phyloP scores from a whole-genome alignment of 1,140 invertebrate species.

The Berghia stephanieae region DNA sequence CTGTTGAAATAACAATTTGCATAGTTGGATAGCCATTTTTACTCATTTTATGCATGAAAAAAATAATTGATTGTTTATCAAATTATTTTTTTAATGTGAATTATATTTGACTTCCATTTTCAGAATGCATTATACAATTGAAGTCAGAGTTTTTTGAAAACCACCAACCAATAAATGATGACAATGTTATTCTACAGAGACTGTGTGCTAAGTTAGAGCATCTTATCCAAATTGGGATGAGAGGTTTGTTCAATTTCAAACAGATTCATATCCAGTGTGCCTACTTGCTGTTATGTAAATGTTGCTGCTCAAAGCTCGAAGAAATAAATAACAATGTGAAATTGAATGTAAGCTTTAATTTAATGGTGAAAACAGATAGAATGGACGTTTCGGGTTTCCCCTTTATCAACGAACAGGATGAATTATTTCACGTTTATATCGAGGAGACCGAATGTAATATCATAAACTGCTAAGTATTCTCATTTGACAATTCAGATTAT shows the following conservation, averaged over 20 bases:
- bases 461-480: too few species aligned
- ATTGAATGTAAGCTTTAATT: neutral
- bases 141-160: constrained; percentile 56
- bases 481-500: too few species aligned
- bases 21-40: neutral
- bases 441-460: too few species aligned
- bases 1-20: too few species aligned
- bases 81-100: neutral
- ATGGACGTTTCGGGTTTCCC: too few species aligned
- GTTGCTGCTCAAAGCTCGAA: too few species aligned
- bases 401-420: too few species aligned
- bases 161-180: constrained; percentile 63
- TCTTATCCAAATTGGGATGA: constrained; percentile 61
- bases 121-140: constrained; percentile 60
- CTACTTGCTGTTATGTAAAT: too few species aligned
- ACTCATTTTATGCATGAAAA: too few species aligned
- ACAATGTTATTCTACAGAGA: constrained; percentile 62
- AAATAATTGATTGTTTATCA: neutral
- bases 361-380: constrained; percentile 16
- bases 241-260: constrained; percentile 49
- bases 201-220: constrained; percentile 67
- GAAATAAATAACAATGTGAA: too few species aligned
- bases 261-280: neutral
- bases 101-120: constrained; percentile 9
- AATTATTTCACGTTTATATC: neutral